A percentile compares a stretch with the other conserved stretches of the same genome.
phyloP scores from a whole-genome alignment of 1,140 invertebrate species.

The Drosophila lacertosa region DNA sequence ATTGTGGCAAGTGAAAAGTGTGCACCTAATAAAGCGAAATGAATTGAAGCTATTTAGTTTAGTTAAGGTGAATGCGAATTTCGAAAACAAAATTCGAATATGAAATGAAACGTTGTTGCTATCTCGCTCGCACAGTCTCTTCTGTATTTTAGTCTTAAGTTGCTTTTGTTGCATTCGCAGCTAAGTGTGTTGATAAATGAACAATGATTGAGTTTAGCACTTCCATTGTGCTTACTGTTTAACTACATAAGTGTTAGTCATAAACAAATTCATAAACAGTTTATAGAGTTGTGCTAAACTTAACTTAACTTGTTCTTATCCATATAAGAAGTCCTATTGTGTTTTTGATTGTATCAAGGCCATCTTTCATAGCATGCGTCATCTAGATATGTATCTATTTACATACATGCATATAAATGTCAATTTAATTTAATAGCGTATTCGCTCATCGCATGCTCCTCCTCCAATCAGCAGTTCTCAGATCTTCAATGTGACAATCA shows the following conservation, averaged over 20 bases:
- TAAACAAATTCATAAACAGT: constrained; percentile 18
- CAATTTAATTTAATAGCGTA: constrained; percentile 24
- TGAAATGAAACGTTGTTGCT: constrained; percentile 25
- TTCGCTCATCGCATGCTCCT: constrained; percentile 8
- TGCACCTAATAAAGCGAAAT: constrained; percentile 60
- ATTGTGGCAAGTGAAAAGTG: constrained; percentile 45
- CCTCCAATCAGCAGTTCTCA: constrained; percentile 38
- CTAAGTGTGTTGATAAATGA: constrained; percentile 3
- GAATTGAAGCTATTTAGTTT: constrained; percentile 62
- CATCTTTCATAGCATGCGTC: constrained; percentile 1
- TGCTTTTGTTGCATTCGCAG: background rate
- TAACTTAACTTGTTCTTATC: no score
- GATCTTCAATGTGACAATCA: constrained; percentile 35
- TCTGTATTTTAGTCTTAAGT: background rate
- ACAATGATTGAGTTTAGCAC: constrained; percentile 15
- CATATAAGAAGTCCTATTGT: constrained; percentile 4
- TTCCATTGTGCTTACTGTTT: background rate
- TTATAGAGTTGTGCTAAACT: constrained; percentile 26
- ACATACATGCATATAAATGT: constrained; percentile 16
- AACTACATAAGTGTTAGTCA: background rate
- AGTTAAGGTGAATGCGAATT: constrained; percentile 19
- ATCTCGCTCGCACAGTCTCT: constrained; percentile 17
- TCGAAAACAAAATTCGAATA: constrained; percentile 12
- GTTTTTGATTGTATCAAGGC: constrained; percentile 3
- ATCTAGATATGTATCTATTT: background rate